Base-by-base conservation (phyloP, 2,888 invertebrate species). In the Stenichneumon culpator region DNA sequence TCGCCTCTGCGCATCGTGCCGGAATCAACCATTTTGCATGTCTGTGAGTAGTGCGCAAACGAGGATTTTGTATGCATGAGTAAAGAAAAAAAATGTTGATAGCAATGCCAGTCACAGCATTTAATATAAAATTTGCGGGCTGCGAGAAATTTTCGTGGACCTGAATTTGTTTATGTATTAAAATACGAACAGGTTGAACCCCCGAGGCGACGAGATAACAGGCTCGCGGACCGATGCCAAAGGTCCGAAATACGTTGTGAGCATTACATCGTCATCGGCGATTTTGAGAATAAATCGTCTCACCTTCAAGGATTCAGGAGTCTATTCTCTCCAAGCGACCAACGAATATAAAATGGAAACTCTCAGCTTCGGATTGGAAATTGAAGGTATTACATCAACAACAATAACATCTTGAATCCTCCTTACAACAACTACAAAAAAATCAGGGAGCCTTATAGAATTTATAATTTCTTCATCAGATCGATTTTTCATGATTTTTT, bases 271-370 rank as follows among this genome's bases (percentile, higher is more conserved):
- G 60, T 83, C 57, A 3, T 84, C 50, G 68, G 89, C 81, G 87
- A 92, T 93, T 14, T 89, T 96, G 22, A 93, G 93, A 83, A 95
- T 97, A 36, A 94, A 93, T 16, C 93, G 94, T 68, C 92, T 96
- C 0, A 93, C 93, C 32, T 91, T 96, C 3, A 87, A 90, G 3
- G 96, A 97, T 90, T 95, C 95, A 83, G 97, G 97, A n/a, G 91
- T 91, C 22, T 97, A 97, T 90, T 92, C 93, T 0, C 92, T 97
- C 4, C 93, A 93, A 52, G 96, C 95, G 0, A 91, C 91, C 6
- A 96, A 96, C 89, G 92, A 92, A 4, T 89, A 94, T 28, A 92
- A 92, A 57, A 91, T 92, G 0, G 93, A 95, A 86, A 90, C 89
- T 1, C 87, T 95, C 3, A 93, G 94, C 68, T 95, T 96, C 68